phyloP scores from a whole-genome alignment of 1,140 invertebrate species.

The Episyrphus balteatus region DNA sequence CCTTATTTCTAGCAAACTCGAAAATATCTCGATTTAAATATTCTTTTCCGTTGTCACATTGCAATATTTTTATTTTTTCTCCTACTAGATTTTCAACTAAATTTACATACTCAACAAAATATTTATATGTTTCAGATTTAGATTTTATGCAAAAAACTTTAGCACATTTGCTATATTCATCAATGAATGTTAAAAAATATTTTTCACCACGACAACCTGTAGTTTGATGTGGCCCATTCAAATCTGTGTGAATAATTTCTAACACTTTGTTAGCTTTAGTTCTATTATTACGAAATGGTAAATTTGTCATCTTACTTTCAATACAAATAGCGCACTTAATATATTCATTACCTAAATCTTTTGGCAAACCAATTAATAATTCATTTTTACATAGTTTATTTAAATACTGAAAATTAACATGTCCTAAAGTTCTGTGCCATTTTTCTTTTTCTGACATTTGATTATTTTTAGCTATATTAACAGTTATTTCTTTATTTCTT shows the following conservation, averaged over 20 bases:
- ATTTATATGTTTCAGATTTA: conserved; percentile 15
- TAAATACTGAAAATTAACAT: conserved; percentile 15
- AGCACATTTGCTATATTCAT: conserved; percentile 18
- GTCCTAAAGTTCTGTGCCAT: conserved; percentile 17
- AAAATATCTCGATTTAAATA: conserved; percentile 10
- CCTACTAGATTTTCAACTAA: conserved; percentile 1
- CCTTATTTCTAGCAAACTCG: conserved; percentile 5
- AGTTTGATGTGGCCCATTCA: conserved; percentile 20
- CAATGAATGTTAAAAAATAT: conserved; percentile 31
- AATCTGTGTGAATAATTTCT: conserved; percentile 14
- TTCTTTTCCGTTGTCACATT: conserved; percentile 15
- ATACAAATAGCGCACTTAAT: conserved; percentile 19
- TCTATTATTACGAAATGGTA: conserved; percentile 36
- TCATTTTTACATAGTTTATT: conserved; percentile 9
- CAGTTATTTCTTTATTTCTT: background rate
- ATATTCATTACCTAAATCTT: conserved; percentile 11
- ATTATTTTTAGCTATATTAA: conserved; percentile 20
- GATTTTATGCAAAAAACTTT: conserved; percentile 18
- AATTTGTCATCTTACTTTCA: conserved; percentile 19
- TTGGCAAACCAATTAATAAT: conserved; percentile 8
- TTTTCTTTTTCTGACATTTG: conserved; percentile 18
- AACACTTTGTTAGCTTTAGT: conserved; percentile 18
- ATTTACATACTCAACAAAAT: conserved; percentile 4
- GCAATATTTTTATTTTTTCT: conserved; percentile 11
- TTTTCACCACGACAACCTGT: conserved; percentile 18